A percentile compares a stretch with the other conserved stretches of the same genome.
Conservation (phyloP, 2,888 invertebrate species). For the Trachelus stipa region DNA sequence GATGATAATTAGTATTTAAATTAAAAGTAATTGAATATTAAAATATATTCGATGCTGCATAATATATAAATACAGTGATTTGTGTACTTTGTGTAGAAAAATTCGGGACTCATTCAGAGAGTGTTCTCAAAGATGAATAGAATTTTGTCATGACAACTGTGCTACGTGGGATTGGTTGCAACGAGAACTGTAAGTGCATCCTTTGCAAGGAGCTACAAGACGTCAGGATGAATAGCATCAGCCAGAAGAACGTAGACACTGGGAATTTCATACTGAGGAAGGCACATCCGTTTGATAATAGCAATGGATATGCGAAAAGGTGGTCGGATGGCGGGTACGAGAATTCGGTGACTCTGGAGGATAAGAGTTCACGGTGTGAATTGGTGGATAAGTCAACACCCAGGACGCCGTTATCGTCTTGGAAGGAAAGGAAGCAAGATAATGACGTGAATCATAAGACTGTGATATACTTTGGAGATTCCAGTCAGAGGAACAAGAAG, state of each 20-base stretch:
- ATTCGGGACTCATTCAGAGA: not conserved
- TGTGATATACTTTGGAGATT: constrained; percentile 80
- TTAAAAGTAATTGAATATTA: not conserved
- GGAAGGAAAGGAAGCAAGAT: constrained; percentile 38
- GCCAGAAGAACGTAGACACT: constrained; percentile 56
- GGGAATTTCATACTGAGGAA: constrained; percentile 67
- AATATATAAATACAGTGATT: not conserved
- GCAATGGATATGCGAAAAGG: constrained; percentile 6
- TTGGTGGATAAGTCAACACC: not conserved
- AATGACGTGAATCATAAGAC: constrained; percentile 72
- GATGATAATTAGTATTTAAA: not conserved
- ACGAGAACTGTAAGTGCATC: constrained; percentile 78
- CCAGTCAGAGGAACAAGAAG: constrained; percentile 69
- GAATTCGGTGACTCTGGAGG: constrained; percentile 46
- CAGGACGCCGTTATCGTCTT: not conserved
- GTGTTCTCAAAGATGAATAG: not conserved
- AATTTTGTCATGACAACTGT: not conserved
- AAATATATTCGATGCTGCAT: not conserved
- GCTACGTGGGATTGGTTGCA: constrained; percentile 13
- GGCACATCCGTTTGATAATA: constrained; percentile 45
- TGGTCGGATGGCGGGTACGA: constrained; percentile 43
- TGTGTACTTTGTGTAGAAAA: not conserved
- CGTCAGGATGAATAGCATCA: constrained; percentile 68
- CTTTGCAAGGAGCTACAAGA: constrained; percentile 80
- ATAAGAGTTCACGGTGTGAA: constrained; percentile 20